Evolutionary conservation across 2,888 invertebrate genomes (phyloP), one percentile per base, ranked within the genome.

Genomic region (Noctuana brunneofusca): DNA sequence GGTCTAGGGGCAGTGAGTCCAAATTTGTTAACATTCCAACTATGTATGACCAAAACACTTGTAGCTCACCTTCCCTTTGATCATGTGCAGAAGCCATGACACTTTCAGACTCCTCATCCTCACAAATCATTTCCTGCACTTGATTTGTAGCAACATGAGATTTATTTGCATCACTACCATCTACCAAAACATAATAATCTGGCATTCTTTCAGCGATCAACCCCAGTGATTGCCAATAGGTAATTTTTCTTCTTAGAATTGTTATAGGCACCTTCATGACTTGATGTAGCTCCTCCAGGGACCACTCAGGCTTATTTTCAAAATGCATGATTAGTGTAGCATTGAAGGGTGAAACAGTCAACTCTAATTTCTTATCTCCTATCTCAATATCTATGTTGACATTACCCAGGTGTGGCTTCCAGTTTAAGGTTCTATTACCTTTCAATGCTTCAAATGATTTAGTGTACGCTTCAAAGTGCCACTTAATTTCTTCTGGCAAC

Each of bases 21-120:
- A 99, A 90, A 90, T 99, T 99, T 11, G 98, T 98, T 63, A 99
- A 87, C 99, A 99, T 99, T 16, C 98, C 98, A 50, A 97, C 96
- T 73, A 99, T 98, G 78, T 98, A 99, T 0, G 98, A 97, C 99
- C 99, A 99, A 84, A 98, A 98, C 54, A 95, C 95, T 93, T 98
- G 98, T 63, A 98, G 89, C 81, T 98, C 98, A 72, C 97, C 97
- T 86, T 98, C 98, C 64, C 97, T 93, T 82, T 98, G 98, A 80
- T 98, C 97, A 80, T 97, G 97, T 0, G 97, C 96, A 18, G 98
- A 98, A 1, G 97, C 97, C 96, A 98, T 97, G 0, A 96, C 97
- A 80, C 97, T 97, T 85, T 98, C 98, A 0, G 95, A 92, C 82
- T 98, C 98, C 73, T 97, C 97, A 80, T 98, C 98, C 72, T 97